Evolutionary conservation across 2,113 vertebrate species (phyloP).

Genomic region (Rhinopomastus cyanomelas): DNA sequence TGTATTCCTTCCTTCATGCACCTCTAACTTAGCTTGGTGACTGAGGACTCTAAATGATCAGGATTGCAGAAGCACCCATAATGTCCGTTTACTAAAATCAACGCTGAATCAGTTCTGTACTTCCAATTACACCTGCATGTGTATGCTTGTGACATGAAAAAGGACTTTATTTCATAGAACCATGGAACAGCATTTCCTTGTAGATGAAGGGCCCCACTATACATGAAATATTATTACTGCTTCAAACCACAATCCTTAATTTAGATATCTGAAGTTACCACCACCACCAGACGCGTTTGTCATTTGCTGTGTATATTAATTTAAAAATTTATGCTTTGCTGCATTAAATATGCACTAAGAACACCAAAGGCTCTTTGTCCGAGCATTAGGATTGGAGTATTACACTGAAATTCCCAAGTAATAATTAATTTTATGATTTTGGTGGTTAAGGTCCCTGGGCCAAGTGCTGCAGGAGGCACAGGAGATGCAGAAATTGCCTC

Average conservation of each 20-base stretch:
- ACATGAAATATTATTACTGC: conserved; percentile 16
- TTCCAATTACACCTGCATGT: background rate
- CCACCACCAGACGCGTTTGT: conserved; percentile 18
- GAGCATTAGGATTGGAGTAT: conserved; percentile 13
- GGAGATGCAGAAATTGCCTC: background rate
- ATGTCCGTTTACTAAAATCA: conserved; percentile 5
- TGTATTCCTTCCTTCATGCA: background rate
- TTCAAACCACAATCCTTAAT: conserved; percentile 24
- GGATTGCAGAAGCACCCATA: background rate
- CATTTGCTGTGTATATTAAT: conserved; percentile 8
- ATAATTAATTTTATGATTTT: conserved; percentile 41
- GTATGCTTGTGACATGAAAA: background rate
- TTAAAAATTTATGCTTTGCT: conserved; percentile 42
- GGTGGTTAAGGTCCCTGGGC: background rate
- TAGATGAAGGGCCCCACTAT: background rate
- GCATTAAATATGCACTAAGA: conserved; percentile 49
- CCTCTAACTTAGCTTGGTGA: background rate
- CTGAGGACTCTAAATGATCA: background rate
- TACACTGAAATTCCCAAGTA: conserved; percentile 17
- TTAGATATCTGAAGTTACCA: conserved; percentile 45
- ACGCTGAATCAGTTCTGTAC: background rate
- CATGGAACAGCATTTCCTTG: too few species aligned
- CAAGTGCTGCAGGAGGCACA: background rate
- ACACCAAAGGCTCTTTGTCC: conserved; percentile 36
- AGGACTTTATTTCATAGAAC: conserved; percentile 8